A percentile compares a stretch with the other conserved stretches of the same genome.
phyloP scores from a whole-genome alignment of 2,888 invertebrate species.

The Lithophane socia region DNA sequence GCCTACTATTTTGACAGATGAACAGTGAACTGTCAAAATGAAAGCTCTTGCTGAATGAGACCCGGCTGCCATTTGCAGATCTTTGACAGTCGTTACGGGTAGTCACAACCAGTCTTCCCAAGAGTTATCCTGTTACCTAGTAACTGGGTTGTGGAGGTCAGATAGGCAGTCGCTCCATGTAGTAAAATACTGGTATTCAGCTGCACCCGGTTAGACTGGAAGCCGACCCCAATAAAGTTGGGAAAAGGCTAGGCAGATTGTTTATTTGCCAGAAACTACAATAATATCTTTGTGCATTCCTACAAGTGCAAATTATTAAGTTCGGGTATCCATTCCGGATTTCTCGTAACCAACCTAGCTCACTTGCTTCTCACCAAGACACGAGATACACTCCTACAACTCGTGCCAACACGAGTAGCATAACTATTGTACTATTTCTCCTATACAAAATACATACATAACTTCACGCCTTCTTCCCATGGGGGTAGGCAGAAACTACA shows the following conservation, averaged over 20 bases:
- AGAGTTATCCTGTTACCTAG: neutral
- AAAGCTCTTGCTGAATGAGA: neutral
- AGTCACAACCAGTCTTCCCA: neutral
- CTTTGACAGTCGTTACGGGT: neutral
- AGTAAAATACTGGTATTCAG: neutral
- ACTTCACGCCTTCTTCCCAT: too few species aligned
- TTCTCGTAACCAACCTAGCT: neutral
- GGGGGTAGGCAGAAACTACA: too few species aligned
- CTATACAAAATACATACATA: conserved; percentile 1
- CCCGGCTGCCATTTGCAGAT: neutral
- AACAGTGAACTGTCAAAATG: neutral
- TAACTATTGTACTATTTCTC: conserved; percentile 39
- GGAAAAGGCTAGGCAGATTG: neutral
- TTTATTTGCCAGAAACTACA: neutral
- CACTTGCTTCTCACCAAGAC: neutral
- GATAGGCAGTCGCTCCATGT: too few species aligned
- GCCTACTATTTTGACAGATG: neutral
- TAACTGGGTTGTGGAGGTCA: neutral
- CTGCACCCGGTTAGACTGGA: neutral
- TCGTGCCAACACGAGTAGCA: neutral
- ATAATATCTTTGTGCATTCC: neutral
- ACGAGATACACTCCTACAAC: neutral
- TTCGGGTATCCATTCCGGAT: neutral
- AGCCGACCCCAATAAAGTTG: neutral
- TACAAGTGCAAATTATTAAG: conserved; percentile 1